Evolutionary conservation across 1,140 invertebrate genomes (phyloP), one percentile per base, ranked within the genome.

Genomic region (Neodiprion pinetum): DNA sequence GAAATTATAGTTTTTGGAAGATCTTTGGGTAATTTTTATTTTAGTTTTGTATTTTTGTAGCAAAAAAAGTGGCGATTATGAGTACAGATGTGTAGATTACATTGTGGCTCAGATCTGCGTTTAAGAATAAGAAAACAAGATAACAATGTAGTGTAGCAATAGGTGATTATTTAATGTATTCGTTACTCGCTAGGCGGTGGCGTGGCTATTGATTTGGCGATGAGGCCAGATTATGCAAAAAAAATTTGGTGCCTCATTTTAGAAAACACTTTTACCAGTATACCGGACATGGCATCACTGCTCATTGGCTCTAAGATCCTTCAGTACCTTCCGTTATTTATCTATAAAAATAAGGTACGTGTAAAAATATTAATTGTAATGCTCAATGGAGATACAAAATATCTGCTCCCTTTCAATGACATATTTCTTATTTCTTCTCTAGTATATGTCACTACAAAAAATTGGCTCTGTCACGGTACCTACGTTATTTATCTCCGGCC

Each of bases 241-340:
- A 94, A 93, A 88, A 93, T 98, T 74, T 94, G 94, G 91, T 96
- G 94, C 80, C 86, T 98, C 76, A 92, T 99, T 78, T 90, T 98
- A 48, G 97, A 99, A 89, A 99, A 99, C 85, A 98, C 97, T 65
- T 99, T 99, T 83, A 98, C 96, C 9, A 96, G 94, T 83, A 96
- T 99, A 86, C 96, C 96, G 47, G 96, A 97, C 78, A 97, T 98
- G 93, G 96, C 95, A n/a, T 90, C 91, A 80, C 90, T 94, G 70
- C 88, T 95, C 75, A 88, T 95, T 50, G 92, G 93, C 81, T 93
- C 91, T 88, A 92, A 90, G 85, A 90, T 93, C 81, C 84, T 96
- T 65, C 90, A 92, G 75, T 94, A 93, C 87, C 85, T 96, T 77
- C 95, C 95, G 78, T 86, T 92, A 78, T 90, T 93, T 85, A 93